Evolutionary conservation across 92 coral and sea anemone genomes (phyloP).

Genomic region (Zoanthus solanderi): DNA sequence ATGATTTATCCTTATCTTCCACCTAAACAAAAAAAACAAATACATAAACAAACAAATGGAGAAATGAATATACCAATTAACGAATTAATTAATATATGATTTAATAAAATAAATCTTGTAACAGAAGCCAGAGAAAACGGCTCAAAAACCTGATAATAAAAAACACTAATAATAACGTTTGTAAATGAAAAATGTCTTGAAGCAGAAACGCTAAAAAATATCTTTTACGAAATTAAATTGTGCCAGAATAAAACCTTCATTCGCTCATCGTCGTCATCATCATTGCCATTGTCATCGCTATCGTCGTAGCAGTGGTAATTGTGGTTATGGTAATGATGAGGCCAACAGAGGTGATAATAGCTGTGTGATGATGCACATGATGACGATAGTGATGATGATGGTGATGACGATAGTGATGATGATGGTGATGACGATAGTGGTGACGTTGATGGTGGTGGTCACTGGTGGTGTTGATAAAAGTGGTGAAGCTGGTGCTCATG

Average conservation of each 20-base stretch:
- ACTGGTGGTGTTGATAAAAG: too few relatives aligned
- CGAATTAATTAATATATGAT: background rate
- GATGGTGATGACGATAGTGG: background rate
- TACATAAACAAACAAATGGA: background rate
- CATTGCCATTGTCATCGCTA: too few relatives aligned
- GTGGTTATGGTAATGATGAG: background rate
- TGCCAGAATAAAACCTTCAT: too few relatives aligned
- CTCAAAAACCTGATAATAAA: too few relatives aligned
- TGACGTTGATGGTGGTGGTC: background rate
- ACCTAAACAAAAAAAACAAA: constrained; percentile 60
- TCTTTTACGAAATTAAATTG: too few relatives aligned
- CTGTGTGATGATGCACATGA: background rate
- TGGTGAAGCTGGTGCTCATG: background rate
- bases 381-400: background rate
- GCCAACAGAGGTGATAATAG: too few relatives aligned
- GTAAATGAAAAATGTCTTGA: too few relatives aligned
- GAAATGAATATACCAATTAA: background rate
- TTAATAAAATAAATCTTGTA: too few relatives aligned
- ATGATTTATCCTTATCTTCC: constrained; percentile 80
- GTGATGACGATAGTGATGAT: background rate
- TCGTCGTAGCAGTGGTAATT: background rate
- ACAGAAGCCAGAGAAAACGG: too few relatives aligned
- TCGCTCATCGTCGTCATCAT: too few relatives aligned
- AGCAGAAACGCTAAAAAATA: too few relatives aligned
- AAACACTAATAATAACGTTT: too few relatives aligned